These are phyloP conservation scores for Temnothorax ravouxi DNA, from an alignment of 2,888 invertebrate genomes.

Conservation along the genomic window DNA sequence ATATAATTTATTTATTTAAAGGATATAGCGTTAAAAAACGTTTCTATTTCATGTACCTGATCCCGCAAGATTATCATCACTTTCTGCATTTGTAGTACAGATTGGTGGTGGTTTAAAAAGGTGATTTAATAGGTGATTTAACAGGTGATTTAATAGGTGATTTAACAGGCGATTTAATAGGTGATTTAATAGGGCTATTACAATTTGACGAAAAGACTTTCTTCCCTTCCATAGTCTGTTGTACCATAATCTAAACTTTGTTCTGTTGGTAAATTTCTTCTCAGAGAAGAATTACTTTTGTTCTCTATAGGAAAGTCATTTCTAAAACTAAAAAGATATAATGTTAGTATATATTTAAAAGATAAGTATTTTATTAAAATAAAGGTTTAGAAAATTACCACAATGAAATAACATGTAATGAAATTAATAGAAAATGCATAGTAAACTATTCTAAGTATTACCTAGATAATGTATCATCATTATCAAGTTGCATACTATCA, in stretches of 20 bases:
- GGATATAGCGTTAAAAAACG: not conserved
- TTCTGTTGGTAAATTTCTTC: conserved; percentile 88
- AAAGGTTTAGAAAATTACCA: conserved; percentile 4
- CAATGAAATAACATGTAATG: not conserved
- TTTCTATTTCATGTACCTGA: conserved; percentile 74
- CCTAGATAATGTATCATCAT: conserved; percentile 85
- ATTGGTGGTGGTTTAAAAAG: not conserved
- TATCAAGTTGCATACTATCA: conserved; percentile 87
- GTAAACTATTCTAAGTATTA: conserved; percentile 68
- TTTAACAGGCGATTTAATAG: conserved; percentile 79
- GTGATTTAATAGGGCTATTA: conserved; percentile 87
- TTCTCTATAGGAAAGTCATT: conserved; percentile 82
- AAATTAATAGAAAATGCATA: conserved; percentile 15
- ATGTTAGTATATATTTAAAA: conserved; percentile 19
- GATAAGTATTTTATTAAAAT: conserved; percentile 17
- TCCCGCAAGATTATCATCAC: conserved; percentile 87
- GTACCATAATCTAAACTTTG: conserved; percentile 87
- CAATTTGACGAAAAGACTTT: conserved; percentile 69
- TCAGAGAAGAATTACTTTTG: conserved; percentile 83
- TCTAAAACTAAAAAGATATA: conserved; percentile 76
- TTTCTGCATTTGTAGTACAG: conserved; percentile 85
- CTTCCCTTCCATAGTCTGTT: conserved; percentile 80
- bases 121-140: not conserved
- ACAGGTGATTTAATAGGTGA: not conserved
- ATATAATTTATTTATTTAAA: conserved; percentile 28